Conservation (phyloP, 2,797 vertebrate species). For the Pangasius djambal region DNA sequence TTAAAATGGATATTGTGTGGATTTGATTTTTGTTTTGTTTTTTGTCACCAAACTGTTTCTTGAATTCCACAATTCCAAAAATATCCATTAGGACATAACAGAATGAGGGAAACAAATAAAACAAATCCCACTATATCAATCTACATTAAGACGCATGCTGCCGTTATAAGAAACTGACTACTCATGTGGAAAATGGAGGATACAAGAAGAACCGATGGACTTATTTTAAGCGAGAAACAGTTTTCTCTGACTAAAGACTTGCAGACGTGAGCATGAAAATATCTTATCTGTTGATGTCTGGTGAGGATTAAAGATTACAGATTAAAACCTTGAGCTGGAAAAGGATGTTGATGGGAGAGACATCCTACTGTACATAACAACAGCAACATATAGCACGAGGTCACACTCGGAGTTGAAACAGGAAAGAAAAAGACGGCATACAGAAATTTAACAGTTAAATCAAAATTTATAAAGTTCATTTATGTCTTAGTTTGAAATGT, state of each 20-base stretch:
- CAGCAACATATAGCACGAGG: not conserved
- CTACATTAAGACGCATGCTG: not conserved
- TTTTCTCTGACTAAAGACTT: slow-evolving; percentile 64
- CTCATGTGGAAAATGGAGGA: not conserved
- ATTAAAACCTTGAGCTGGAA: slow-evolving; percentile 58
- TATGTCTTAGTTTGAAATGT: not conserved
- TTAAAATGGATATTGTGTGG: not conserved
- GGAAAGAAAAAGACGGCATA: not conserved
- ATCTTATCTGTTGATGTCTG: slow-evolving; percentile 64
- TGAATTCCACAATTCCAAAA: no score
- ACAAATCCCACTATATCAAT: not conserved
- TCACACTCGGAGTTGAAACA: not conserved
- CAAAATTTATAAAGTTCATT: not conserved
- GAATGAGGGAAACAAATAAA: not conserved
- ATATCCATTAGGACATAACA: not conserved
- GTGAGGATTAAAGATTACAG: slow-evolving; percentile 66
- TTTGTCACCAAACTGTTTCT: not conserved
- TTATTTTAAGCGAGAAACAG: slow-evolving; percentile 70
- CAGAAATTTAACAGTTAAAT: not conserved
- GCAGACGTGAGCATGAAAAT: not conserved
- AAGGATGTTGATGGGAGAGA: not conserved
- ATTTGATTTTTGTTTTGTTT: not conserved
- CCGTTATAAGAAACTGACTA: not conserved
- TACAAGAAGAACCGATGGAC: not conserved
- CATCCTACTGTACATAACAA: not conserved